A percentile compares a stretch with the other conserved stretches of the same genome.
These are phyloP conservation scores for Edolisoma coerulescens DNA, from an alignment of 2,113 vertebrate species.

Conservation along the genomic window DNA sequence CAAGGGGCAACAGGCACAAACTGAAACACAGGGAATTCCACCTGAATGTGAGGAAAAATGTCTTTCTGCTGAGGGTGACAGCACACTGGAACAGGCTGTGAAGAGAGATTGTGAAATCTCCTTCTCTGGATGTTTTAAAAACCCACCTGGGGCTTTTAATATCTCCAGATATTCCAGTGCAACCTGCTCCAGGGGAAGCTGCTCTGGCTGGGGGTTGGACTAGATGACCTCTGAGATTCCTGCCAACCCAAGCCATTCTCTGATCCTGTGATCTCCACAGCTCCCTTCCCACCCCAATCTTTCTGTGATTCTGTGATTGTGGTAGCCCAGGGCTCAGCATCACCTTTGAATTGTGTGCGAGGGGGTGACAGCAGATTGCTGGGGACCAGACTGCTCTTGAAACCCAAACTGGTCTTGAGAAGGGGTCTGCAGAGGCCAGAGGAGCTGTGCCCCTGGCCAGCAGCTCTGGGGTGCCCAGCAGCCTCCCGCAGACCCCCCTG, in stretches of 20 bases:
- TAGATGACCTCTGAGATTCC: not conserved
- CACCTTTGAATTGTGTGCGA: fast-evolving
- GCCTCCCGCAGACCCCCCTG: not conserved
- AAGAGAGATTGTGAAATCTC: not conserved
- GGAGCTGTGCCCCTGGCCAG: not conserved
- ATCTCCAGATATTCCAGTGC: not conserved
- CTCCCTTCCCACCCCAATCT: not conserved
- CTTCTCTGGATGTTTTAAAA: not conserved
- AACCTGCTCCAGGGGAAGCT: not conserved
- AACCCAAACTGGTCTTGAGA: fast-evolving
- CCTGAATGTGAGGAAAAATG: not conserved
- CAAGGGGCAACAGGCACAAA: not conserved
- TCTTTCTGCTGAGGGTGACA: not conserved
- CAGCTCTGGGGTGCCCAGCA: not conserved
- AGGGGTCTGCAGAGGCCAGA: not conserved
- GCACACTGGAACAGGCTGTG: fast-evolving
- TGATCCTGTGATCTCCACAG: not conserved
- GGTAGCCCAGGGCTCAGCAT: not conserved
- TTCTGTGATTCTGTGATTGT: not conserved
- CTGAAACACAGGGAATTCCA: not conserved
- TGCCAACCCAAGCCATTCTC: not conserved
- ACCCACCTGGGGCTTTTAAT: not conserved
- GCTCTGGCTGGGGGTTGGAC: not conserved
- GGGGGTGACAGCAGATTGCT: not conserved
- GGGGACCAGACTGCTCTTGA: not conserved